phyloP scores from a whole-genome alignment of 2,113 vertebrate species.

The Copsychus sechellarum region DNA sequence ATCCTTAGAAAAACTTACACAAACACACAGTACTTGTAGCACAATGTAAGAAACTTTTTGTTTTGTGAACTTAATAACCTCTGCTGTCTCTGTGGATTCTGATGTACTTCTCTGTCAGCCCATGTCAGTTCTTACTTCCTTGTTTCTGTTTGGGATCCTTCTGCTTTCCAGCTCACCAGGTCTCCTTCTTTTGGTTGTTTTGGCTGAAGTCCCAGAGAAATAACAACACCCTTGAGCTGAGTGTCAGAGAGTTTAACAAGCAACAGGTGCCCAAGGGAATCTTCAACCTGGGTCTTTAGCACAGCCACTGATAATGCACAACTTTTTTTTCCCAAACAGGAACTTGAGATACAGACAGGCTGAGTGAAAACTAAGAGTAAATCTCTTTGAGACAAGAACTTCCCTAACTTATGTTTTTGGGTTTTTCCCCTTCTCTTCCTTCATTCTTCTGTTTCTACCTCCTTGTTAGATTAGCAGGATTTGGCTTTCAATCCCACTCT shows the following conservation, averaged over 20 bases:
- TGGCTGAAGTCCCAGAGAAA: not conserved
- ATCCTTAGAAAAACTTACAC: not conserved
- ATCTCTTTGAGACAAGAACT: not conserved
- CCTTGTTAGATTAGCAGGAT: not conserved
- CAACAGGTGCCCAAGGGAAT: not conserved
- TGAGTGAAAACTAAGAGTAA: not conserved
- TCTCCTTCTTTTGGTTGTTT: not conserved
- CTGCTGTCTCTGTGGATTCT: not conserved
- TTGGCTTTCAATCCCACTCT: not conserved
- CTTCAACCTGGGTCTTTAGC: not conserved
- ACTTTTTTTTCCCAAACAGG: not conserved
- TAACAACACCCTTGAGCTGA: not conserved
- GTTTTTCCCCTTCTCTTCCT: not conserved
- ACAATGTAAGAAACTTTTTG: not conserved
- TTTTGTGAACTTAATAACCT: not conserved
- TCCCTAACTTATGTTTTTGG: not conserved
- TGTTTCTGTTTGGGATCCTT: not conserved
- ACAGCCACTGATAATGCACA: accelerated
- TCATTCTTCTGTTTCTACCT: not conserved
- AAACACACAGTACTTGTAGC: not conserved
- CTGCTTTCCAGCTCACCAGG: not conserved
- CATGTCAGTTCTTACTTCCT: not conserved
- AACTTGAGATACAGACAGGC: not conserved
- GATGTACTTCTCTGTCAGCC: not conserved
- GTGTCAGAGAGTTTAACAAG: not conserved